Base-by-base conservation (phyloP, 2,888 invertebrate species). In the Gymnoscelis rufifasciata region DNA sequence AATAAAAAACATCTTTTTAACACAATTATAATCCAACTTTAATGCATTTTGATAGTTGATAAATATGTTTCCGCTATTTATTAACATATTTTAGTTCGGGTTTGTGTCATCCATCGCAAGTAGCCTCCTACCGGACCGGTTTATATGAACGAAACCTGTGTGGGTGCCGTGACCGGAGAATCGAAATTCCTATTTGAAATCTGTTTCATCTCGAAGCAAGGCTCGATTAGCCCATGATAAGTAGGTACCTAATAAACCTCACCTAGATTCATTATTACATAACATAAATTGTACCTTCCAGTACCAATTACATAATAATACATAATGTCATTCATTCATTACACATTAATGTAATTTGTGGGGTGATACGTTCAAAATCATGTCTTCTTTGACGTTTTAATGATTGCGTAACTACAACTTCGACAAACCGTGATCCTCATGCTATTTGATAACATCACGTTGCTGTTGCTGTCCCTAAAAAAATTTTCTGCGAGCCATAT, bases 51-150 rank as follows among this genome's bases (percentile, higher is more conserved):
- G 84, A 66, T 83, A 7, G 3, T 8, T 15, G n/a, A n/a, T 15
- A 82, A 76, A 76, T 83, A 19, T 3, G 19, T 83, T 81, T 77
- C 66, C 73, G 75, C 83, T 83, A 79, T 83, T 83, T 84, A 84
- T 82, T 77, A 75, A 35, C 15, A 5, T 11, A 68, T 72, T 64
- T 78, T 76, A 7, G 15, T 19, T 68, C 73, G 65, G 78, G 77
- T 84, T 83, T 83, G 80, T 83, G 78, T 82, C 80, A 81, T 64
- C 64, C 48, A 35, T 35, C 35, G 35, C 35, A 35, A 35, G 67
- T 62, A 61, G 60, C 59, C 62, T 52, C 68, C 64, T 61, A 60
- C 59, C 61, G 64, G 74, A 83, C 83, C 83, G 83, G 84, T 86
- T 83, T 35, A 19, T 75, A 59, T 60, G 68, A 68, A 71, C 69